Conservation (phyloP, 1,140 invertebrate genomes). For the Calliphora vicina region DNA sequence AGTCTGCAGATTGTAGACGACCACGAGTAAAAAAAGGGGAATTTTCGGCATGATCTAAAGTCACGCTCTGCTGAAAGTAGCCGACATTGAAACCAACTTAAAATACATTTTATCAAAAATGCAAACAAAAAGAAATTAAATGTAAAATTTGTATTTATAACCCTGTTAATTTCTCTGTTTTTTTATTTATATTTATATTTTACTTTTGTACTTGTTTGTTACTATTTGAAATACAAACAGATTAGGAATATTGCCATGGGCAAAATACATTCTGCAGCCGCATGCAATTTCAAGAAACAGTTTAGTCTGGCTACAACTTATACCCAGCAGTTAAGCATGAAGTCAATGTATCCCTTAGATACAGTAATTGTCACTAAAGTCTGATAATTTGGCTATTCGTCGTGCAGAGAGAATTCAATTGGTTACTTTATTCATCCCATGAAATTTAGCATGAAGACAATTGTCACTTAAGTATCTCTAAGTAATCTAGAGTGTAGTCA, state of each 20-base stretch:
- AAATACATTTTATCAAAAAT: neutral
- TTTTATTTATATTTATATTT: no score
- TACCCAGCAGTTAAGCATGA: no score
- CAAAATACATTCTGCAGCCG: neutral
- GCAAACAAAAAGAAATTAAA: neutral
- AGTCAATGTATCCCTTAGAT: no score
- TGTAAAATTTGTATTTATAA: neutral
- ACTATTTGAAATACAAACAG: neutral
- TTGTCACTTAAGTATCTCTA: no score
- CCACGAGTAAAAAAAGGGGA: neutral
- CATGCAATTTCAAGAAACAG: neutral
- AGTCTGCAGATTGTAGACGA: neutral
- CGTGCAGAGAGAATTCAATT: no score
- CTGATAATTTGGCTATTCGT: no score
- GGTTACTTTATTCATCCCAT: no score
- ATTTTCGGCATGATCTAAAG: neutral
- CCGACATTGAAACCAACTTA: neutral
- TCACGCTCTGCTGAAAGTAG: neutral
- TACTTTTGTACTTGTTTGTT: no score
- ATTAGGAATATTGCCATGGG: neutral
- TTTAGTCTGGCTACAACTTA: neutral
- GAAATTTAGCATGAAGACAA: no score
- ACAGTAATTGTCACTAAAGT: no score
- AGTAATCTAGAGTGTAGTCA: no score
- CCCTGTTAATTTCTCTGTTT: neutral